Evolutionary conservation across 2,888 invertebrate species (phyloP), one percentile per base, ranked within the genome.

Genomic region (Synanthedon formicaeformis): DNA sequence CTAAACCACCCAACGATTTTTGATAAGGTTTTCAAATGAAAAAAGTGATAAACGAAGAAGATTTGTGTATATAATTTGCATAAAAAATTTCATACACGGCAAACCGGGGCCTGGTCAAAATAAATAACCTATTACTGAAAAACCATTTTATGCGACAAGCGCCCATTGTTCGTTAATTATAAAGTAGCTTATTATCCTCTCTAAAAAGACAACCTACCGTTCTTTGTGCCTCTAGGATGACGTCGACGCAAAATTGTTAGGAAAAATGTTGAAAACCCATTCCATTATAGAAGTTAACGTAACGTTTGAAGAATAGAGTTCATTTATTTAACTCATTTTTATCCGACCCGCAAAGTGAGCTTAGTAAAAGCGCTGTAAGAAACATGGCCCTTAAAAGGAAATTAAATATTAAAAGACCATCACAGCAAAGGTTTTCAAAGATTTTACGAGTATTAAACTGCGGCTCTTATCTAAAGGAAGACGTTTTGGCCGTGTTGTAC

Each of bases 331-430:
- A 65, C 63, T 64, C 58, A 69, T 75, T 71, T 72, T 67, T 65
- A 45, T 63, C 57, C 57, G 58, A 62, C 57, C 62, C 53, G 62
- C 56, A 63, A 62, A 63, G 65, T 62, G 57, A 66, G 62, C 65
- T 66, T 61, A 63, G 64, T 65, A 63, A 69, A 71, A 68, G 62
- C 62, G 54, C 58, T 56, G 56, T 58, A 62, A 67, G 67, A 61
- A 67, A 66, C 62, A 65, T 64, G 62, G 67, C 66, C 69, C 72
- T 73, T 75, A 73, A 75, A 71, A 71, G 73, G 71, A 81, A 80
- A 82, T 83, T 81, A 82, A 81, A 83, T 81, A 83, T 81, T 81
- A 80, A 85, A 81, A 79, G 70, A 71, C 72, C 73, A 80, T 76
- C 75, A 74, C 64, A 61, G 71, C 65, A 69, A 75, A 75, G 73